Base-by-base conservation (phyloP, 2,888 invertebrate genomes). In the Acheta domesticus region DNA sequence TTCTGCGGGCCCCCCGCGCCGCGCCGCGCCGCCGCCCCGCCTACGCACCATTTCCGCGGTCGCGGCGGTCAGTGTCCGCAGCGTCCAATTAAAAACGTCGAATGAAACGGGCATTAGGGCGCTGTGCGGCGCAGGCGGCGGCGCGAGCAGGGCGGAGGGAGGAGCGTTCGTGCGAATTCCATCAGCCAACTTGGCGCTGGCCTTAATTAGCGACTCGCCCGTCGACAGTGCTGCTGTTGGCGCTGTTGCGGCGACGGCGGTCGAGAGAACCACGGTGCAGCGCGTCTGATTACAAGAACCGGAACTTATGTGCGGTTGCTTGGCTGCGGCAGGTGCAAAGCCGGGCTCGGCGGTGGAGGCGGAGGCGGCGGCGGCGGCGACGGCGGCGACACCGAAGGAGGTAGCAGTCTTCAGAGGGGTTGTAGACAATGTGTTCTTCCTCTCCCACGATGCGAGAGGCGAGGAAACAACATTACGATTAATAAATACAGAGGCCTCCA, bases 101-200 rank as follows among this genome's bases (percentile, higher is more conserved):
- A 62, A 62, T 62, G 62, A 62, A 62, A 62, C 62, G 62, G 62
- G 62, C 62, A 62, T 62, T 62, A 62, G 62, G 16, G 62, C n/a
- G 62, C 62, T 19, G 62, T 4, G n/a, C 62, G 16, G 62, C 16
- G 62, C 62, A n/a, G 62, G 62, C n/a, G 62, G n/a, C 8, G 16
- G 62, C 62, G n/a, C 62, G n/a, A 62, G 16, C 62, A n/a, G n/a
- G 8, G 62, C 16, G 62, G 62, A n/a, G 62, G 36, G 36, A 62
- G 62, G 62, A 11, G 62, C 62, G 62, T 19, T 12, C 62, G 62
- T 62, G 62, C 62, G 62, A 62, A 62, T 62, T 62, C 62, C 62
- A 62, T 62, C 62, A 62, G 62, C 62, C n/a, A 62, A 62, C 62
- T 62, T 62, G 62, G 62, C 62, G 62, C 62, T 62, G 62, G 62